Percentiles rank a stretch among this genome's conserved stretches.
Evolutionary conservation across 2,888 invertebrate species (phyloP).

Genomic region (Himalopsyche japonica): DNA sequence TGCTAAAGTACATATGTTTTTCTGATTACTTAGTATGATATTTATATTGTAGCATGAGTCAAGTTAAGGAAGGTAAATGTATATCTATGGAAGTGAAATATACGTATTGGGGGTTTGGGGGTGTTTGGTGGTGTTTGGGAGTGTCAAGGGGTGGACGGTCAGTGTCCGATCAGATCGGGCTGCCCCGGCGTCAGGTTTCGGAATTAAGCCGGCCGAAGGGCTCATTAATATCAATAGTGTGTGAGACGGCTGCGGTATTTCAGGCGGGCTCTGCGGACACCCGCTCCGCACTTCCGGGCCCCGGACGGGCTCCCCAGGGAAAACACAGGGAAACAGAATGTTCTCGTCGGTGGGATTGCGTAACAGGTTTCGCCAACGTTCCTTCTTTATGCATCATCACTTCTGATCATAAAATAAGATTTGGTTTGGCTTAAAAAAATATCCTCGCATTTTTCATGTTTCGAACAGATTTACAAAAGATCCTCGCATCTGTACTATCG

Average conservation of each 20-base stretch:
- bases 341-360: conserved; percentile 19
- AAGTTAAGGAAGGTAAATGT: neutral
- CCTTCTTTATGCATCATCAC: neutral
- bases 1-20: neutral
- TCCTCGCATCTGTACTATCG: neutral
- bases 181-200: conserved; percentile 10
- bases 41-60: neutral
- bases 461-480: neutral
- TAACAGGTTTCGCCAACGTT: neutral
- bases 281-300: neutral
- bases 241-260: conserved; percentile 25
- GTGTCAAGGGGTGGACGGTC: conserved; percentile 12
- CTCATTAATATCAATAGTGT: conserved; percentile 40
- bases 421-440: neutral
- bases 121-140: neutral
- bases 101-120: neutral
- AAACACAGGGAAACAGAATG: conserved; percentile 32
- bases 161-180: conserved; percentile 24
- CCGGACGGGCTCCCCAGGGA: conserved; percentile 14
- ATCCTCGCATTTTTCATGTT: neutral
- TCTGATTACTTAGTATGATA: neutral
- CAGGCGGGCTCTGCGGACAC: conserved; percentile 7
- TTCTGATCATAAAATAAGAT: neutral
- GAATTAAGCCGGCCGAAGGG: conserved; percentile 32
- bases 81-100: neutral